Percentiles rank a stretch among this genome's conserved stretches.
Conservation (phyloP, 1,140 invertebrate species). For the Ostrea denselamellosa region DNA sequence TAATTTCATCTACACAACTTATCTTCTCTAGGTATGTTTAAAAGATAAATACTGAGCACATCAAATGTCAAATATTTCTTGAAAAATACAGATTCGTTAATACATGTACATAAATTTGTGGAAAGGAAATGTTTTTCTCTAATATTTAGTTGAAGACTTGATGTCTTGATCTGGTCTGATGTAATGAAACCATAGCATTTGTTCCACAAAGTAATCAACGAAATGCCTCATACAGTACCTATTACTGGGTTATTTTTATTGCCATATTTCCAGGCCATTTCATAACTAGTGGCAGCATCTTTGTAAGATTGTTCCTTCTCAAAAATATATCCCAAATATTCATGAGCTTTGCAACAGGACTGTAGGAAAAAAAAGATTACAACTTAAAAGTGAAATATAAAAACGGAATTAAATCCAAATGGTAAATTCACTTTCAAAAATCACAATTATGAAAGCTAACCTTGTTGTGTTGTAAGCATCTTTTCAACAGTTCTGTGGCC, state of each 20-base stretch:
- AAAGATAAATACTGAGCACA: too few relatives aligned
- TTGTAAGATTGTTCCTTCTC: constrained; percentile 96
- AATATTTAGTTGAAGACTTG: background rate
- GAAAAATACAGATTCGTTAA: background rate
- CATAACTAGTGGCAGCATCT: constrained; percentile 91
- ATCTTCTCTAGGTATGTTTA: too few relatives aligned
- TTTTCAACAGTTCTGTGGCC: constrained; percentile 89
- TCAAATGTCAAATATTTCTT: background rate
- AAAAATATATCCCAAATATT: constrained; percentile 90
- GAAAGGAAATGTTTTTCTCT: background rate
- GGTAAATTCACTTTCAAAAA: background rate
- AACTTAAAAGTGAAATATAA: background rate
- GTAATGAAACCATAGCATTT: too few relatives aligned
- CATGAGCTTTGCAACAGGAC: constrained; percentile 93
- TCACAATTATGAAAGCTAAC: constrained; percentile 65
- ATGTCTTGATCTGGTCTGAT: too few relatives aligned
- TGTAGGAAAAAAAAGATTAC: constrained; percentile 57
- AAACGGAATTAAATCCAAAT: background rate
- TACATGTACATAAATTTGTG: background rate
- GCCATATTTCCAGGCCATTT: constrained; percentile 89
- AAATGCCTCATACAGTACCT: constrained; percentile 74
- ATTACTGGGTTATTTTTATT: constrained; percentile 89
- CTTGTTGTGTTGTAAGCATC: constrained; percentile 92
- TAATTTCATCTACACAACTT: too few relatives aligned
- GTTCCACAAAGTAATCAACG: too few relatives aligned